Percentiles rank a stretch among this genome's conserved stretches.
These are phyloP conservation scores for Mustela nigripes DNA, from an alignment of 2,113 vertebrate genomes.

Conservation along the genomic window DNA sequence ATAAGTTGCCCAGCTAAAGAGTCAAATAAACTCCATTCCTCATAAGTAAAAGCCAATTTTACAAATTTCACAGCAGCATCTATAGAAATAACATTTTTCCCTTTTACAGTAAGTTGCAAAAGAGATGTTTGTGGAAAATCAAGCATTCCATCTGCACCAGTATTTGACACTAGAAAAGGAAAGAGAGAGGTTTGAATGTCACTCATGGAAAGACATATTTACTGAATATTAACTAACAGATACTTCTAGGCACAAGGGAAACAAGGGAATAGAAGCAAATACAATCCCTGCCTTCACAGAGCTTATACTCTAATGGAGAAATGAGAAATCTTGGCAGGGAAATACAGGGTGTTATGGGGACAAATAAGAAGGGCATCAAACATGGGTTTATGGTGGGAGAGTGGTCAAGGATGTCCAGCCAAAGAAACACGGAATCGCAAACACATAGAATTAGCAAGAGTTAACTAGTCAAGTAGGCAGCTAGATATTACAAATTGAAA, in stretches of 20 bases:
- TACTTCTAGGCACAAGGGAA: neutral
- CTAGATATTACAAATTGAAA: neutral
- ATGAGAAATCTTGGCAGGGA: neutral
- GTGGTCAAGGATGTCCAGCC: neutral
- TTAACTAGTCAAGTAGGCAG: neutral
- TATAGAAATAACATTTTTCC: conserved; percentile 89
- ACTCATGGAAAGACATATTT: neutral
- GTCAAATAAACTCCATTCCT: conserved; percentile 91
- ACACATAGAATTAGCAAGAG: neutral
- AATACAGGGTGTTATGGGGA: neutral
- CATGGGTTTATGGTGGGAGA: neutral
- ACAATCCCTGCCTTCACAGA: neutral
- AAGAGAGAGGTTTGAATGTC: neutral
- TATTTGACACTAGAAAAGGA: conserved; percentile 65
- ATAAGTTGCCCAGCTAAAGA: conserved; percentile 86
- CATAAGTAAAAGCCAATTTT: conserved; percentile 94
- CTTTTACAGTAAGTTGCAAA: conserved; percentile 54
- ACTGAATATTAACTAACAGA: conserved; percentile 2
- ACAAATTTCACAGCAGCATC: conserved; percentile 92
- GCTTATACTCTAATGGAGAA: neutral
- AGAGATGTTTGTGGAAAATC: conserved; percentile 65
- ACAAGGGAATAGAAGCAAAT: neutral
- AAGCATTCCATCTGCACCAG: conserved; percentile 40
- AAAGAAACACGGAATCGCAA: neutral
- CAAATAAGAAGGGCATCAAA: neutral